These are phyloP conservation scores for Crocidura indochinensis DNA, from an alignment of 2,797 vertebrate species.

Conservation along the genomic window DNA sequence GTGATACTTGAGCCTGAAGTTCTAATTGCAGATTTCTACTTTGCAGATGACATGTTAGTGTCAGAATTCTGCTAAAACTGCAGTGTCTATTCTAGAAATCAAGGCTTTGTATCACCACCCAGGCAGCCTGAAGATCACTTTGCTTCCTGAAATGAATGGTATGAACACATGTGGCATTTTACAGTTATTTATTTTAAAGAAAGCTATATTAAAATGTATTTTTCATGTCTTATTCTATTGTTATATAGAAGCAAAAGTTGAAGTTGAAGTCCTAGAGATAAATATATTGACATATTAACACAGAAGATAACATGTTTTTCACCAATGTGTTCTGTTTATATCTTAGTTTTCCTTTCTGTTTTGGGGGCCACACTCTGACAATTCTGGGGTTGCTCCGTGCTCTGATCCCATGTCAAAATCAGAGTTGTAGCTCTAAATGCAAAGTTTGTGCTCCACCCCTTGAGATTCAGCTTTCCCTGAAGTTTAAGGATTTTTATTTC, in stretches of 20 bases:
- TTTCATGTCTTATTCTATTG: not conserved
- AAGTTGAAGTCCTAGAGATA: not conserved
- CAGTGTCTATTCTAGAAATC: not conserved
- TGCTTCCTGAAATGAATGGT: not conserved
- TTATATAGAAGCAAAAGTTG: not conserved
- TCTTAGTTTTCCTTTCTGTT: too few species aligned
- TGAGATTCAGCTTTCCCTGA: not conserved
- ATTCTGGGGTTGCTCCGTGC: too few species aligned
- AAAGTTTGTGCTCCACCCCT: too few species aligned
- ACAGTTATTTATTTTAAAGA: not conserved
- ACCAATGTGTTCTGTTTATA: not conserved
- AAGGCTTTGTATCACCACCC: accelerated
- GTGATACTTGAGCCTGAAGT: not conserved
- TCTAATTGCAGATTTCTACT: not conserved
- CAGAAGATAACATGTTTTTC: too few species aligned
- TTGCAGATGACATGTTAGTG: not conserved
- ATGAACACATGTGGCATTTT: not conserved
- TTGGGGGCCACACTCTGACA: too few species aligned
- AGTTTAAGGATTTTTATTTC: not conserved
- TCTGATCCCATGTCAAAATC: too few species aligned
- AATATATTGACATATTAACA: not conserved
- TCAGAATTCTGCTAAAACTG: not conserved
- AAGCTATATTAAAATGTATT: too few species aligned
- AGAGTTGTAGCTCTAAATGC: too few species aligned
- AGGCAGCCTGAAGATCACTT: not conserved